phyloP scores from a whole-genome alignment of 2,113 vertebrate genomes.

The Clinocottus analis region DNA sequence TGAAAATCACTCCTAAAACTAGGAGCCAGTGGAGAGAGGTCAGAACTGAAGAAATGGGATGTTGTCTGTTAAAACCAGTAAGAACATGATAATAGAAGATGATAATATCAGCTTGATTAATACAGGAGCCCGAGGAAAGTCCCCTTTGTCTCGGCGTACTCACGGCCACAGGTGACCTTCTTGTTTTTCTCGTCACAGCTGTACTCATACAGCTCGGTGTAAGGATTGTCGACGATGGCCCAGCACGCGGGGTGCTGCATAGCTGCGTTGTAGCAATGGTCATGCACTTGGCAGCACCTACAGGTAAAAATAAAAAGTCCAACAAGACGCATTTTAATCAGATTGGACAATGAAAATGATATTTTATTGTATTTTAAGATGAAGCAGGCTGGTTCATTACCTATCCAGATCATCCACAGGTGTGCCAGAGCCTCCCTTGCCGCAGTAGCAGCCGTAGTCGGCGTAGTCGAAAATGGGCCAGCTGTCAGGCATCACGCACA shows the following conservation, averaged over 20 bases:
- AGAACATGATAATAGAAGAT: too few relatives aligned
- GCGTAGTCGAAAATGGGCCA: slow-evolving; percentile 77
- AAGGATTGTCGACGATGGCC: slow-evolving; percentile 86
- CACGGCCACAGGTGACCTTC: slow-evolving; percentile 86
- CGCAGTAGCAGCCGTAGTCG: slow-evolving; percentile 91
- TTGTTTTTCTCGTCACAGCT: slow-evolving; percentile 73
- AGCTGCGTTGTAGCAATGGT: slow-evolving; percentile 81
- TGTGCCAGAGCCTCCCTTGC: slow-evolving; percentile 86
- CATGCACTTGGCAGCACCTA: slow-evolving; percentile 90
- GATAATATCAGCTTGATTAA: not conserved
- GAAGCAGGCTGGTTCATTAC: slow-evolving; percentile 61
- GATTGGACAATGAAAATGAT: accelerated
- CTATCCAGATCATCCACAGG: slow-evolving; percentile 89
- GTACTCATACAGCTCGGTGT: slow-evolving; percentile 82
- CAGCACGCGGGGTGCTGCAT: slow-evolving; percentile 74
- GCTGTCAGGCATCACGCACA: slow-evolving; percentile 84
- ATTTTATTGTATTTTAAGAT: not conserved
- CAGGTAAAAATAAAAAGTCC: not conserved
- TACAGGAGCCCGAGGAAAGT: not conserved
- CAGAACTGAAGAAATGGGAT: too few relatives aligned
- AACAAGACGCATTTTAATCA: not conserved
- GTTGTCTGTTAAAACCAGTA: too few relatives aligned
- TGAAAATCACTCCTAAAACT: too few relatives aligned
- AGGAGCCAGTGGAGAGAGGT: too few relatives aligned
- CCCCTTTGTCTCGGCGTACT: slow-evolving; percentile 37